phyloP scores from a whole-genome alignment of 2,888 invertebrate species.

The Heliconius aoede region DNA sequence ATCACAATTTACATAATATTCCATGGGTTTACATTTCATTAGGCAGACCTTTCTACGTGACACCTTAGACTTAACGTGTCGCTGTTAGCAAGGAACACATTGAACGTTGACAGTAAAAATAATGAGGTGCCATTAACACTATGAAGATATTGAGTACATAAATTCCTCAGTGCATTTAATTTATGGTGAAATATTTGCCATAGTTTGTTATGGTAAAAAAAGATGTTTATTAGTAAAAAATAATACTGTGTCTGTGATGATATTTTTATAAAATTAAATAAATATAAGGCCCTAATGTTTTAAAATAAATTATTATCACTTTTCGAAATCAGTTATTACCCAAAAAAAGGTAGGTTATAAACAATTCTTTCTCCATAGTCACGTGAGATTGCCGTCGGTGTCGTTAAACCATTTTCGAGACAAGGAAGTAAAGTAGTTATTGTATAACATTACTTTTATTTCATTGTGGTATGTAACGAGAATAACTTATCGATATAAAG shows the following conservation, averaged over 20 bases:
- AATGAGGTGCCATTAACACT: not conserved
- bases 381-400: too few relatives aligned
- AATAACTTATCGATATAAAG: not conserved
- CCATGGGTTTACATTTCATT: slow-evolving; percentile 7
- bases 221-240: not conserved
- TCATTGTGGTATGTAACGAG: not conserved
- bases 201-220: not conserved
- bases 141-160: not conserved
- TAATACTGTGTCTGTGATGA: too few relatives aligned
- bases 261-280: too few relatives aligned
- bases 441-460: not conserved
- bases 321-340: too few relatives aligned
- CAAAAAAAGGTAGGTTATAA: not conserved
- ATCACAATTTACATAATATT: not conserved
- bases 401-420: too few relatives aligned
- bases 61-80: not conserved
- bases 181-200: not conserved
- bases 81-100: slow-evolving; percentile 2
- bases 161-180: not conserved
- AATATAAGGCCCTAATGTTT: too few relatives aligned
- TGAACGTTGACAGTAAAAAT: slow-evolving; percentile 13
- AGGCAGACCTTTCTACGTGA: slow-evolving; percentile 12
- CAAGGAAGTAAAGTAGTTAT: not conserved
- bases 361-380: too few relatives aligned
- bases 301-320: too few relatives aligned